Percentiles rank a stretch among this genome's conserved stretches.
These are phyloP conservation scores for Hesperophylax magnus DNA, from an alignment of 1,140 invertebrate species.

Conservation along the genomic window DNA sequence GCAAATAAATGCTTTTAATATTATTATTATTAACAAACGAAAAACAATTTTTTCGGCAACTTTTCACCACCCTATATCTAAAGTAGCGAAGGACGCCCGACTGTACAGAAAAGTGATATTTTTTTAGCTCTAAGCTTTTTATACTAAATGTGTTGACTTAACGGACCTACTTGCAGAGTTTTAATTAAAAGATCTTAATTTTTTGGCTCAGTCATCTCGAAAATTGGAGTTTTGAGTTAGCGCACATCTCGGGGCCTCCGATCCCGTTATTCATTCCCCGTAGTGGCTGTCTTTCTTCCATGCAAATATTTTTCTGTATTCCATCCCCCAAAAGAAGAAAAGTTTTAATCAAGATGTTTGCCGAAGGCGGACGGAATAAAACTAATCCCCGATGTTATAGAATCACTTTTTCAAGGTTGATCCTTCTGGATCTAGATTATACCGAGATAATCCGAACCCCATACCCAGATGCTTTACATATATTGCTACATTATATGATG, in stretches of 20 bases:
- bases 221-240: constrained; percentile 13
- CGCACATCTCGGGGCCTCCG: not conserved
- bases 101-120: too few species aligned
- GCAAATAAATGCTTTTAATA: too few species aligned
- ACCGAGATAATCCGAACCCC: too few species aligned
- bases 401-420: constrained; percentile 20
- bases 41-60: too few species aligned
- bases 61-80: too few species aligned
- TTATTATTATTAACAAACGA: too few species aligned
- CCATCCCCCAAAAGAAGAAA: constrained; percentile 8
- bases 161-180: not conserved
- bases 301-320: constrained; percentile 31
- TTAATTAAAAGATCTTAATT: constrained; percentile 10
- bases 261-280: not conserved
- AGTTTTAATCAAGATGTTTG: constrained; percentile 33
- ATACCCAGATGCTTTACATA: too few species aligned
- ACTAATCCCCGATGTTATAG: constrained; percentile 25
- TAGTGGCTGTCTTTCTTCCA: not conserved
- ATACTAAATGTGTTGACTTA: too few species aligned
- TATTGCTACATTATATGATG: too few species aligned
- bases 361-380: constrained; percentile 20
- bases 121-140: too few species aligned
- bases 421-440: too few species aligned
- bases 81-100: too few species aligned
- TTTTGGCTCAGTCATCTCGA: constrained; percentile 7